These are phyloP conservation scores for Tychaedon coryphoeus DNA, from an alignment of 2,113 vertebrate genomes.

Conservation along the genomic window DNA sequence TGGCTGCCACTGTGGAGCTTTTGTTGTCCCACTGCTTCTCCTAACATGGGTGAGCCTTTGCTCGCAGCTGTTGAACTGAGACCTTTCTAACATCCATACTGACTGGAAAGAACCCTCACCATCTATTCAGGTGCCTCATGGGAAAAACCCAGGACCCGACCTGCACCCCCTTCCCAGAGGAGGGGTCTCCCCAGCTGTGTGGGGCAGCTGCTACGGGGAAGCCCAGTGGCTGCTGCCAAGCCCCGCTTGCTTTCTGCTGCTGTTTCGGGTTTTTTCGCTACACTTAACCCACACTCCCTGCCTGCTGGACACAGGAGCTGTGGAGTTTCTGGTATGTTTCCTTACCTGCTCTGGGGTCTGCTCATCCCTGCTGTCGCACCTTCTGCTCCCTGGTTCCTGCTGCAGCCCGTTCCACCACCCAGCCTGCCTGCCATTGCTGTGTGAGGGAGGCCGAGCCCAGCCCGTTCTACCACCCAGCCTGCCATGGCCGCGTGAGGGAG, in stretches of 20 bases:
- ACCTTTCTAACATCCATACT: too few species aligned
- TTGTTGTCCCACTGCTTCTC: background rate
- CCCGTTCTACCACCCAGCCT: accelerated
- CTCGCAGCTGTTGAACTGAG: background rate
- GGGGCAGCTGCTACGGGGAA: accelerated
- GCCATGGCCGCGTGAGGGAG: too few species aligned
- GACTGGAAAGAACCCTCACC: background rate
- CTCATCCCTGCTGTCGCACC: accelerated
- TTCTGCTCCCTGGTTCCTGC: accelerated
- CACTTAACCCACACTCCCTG: background rate
- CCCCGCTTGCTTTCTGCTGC: background rate
- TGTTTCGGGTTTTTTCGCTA: accelerated
- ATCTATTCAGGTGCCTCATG: too few species aligned
- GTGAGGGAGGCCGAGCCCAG: background rate
- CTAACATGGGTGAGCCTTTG: background rate
- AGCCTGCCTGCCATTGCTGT: accelerated
- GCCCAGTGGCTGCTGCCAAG: accelerated
- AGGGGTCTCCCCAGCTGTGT: accelerated
- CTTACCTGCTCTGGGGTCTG: background rate
- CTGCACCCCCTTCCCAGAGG: background rate
- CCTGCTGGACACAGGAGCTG: too few species aligned
- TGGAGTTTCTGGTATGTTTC: accelerated
- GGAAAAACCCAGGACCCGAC: accelerated
- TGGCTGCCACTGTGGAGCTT: accelerated
- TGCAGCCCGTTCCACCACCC: too few species aligned